These are phyloP conservation scores for Platycheirus rosarum DNA, from an alignment of 2,888 invertebrate genomes.

Conservation along the genomic window DNA sequence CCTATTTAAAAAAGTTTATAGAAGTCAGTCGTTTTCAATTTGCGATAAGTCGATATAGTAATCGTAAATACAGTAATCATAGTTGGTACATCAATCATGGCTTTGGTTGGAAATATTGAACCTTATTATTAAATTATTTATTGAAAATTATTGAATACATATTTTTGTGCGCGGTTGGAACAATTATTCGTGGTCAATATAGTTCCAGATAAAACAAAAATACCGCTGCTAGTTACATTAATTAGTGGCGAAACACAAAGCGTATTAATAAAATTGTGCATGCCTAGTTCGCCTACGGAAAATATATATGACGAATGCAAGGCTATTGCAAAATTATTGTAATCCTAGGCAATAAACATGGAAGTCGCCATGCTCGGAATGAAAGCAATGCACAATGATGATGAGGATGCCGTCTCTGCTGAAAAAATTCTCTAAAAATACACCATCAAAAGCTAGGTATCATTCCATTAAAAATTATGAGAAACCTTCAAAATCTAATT, in stretches of 20 bases:
- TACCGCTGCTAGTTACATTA: slow-evolving; percentile 44
- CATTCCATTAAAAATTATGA: slow-evolving; percentile 3
- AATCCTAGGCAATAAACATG: slow-evolving; percentile 26
- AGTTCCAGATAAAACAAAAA: slow-evolving; percentile 17
- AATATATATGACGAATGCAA: slow-evolving; percentile 13
- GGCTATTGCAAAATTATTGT: slow-evolving; percentile 24
- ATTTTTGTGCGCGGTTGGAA: slow-evolving; percentile 42
- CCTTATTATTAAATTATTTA: slow-evolving; percentile 36
- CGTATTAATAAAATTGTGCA: slow-evolving; percentile 35
- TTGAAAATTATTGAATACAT: slow-evolving; percentile 34
- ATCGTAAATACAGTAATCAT: too few species aligned
- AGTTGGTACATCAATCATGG: too few species aligned
- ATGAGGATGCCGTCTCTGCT: slow-evolving; percentile 16
- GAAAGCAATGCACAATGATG: slow-evolving; percentile 35
- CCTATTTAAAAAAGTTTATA: too few species aligned
- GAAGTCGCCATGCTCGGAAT: slow-evolving; percentile 26
- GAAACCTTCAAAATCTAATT: slow-evolving; percentile 27
- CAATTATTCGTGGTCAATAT: slow-evolving; percentile 46
- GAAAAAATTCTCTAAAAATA: not conserved
- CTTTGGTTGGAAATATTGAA: slow-evolving; percentile 30
- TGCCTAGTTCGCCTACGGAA: slow-evolving; percentile 11
- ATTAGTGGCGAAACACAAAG: slow-evolving; percentile 50
- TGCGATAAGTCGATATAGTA: not conserved
- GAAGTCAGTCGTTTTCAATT: not conserved
- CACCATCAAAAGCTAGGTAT: slow-evolving; percentile 9